Evolutionary conservation across 2,113 vertebrate species (phyloP).

Genomic region (Trematomus loennbergii): DNA sequence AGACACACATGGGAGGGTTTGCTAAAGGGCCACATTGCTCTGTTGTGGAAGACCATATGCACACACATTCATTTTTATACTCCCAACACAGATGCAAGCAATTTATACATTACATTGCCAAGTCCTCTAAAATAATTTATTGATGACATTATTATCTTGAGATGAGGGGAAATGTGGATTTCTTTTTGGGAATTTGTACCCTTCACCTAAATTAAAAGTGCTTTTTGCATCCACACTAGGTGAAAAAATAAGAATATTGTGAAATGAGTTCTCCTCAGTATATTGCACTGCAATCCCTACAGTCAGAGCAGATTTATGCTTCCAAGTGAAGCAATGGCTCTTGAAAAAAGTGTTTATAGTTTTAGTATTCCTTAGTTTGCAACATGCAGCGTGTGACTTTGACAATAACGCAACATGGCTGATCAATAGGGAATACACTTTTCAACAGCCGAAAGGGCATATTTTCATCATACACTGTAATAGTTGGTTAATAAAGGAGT

Average conservation of each 20-base stretch:
- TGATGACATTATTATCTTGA: constrained; percentile 29
- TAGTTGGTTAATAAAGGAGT: not conserved
- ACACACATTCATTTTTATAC: constrained; percentile 48
- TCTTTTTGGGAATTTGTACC: constrained; percentile 29
- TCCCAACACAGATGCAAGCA: constrained; percentile 65
- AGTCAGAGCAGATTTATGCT: constrained; percentile 3
- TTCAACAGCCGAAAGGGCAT: not conserved
- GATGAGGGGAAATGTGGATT: constrained; percentile 30
- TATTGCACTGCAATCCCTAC: not conserved
- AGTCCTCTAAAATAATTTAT: constrained; percentile 42
- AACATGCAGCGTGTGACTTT: not conserved
- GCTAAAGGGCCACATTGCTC: constrained; percentile 59
- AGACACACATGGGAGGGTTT: constrained; percentile 59
- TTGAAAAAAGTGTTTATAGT: not conserved
- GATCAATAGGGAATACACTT: not conserved
- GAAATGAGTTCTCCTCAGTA: not conserved
- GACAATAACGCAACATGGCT: not conserved
- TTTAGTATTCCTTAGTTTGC: not conserved
- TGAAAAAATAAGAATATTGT: not conserved
- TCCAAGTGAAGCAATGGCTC: not conserved
- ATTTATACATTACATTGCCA: constrained; percentile 60
- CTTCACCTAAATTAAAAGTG: constrained; percentile 32
- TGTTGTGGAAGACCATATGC: constrained; percentile 37
- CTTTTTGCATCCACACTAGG: not conserved
- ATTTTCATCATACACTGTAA: not conserved